Base-by-base conservation (phyloP, 2,797 vertebrate genomes). In the Euphonia xanthogaster region DNA sequence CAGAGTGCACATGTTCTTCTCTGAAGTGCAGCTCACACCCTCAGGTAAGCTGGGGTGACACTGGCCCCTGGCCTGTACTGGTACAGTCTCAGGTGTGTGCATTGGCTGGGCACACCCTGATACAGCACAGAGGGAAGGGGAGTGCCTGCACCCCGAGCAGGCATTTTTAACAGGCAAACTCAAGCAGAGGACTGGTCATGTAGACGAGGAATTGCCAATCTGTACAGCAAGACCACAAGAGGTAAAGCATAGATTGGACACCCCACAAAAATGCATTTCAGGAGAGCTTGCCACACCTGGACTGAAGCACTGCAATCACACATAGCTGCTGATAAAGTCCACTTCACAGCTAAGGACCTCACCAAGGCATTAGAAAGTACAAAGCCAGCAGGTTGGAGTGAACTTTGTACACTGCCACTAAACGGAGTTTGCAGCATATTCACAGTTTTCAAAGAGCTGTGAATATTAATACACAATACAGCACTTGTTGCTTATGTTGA, bases 61-160 rank as follows among this genome's bases (percentile, higher is more conserved):
- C 8, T 4, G 5, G 45, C 28, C 55, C 37, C 42, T 13, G 28
- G 25, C 51, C 40, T 24, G 0, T 2, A 13, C 0, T 27, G 63
- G 23, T 23, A 33, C 23, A 0, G 47, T 17, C 65, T 33, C 39
- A 16, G 33, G 47, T 37, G 76, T 83, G 53, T 5, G 11, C 7
- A 4, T 2, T 42, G 31, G 45, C n/a, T 40, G 45, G 47, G 72
- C 42, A 77, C 45, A 33, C 6, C 33, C 35, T 70, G 31, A 21
- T 19, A 42, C 18, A 58, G 31, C 22, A 30, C 54, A 33, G 21
- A 47, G 20, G 40, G 47, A 28, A 53, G 47, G 24, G 33, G 5
- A 68, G 17, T 25, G 17, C 47, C 12, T 11, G 28, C 40, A 68
- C 21, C 30, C 37, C 2, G 2, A 79, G 37, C 37, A 45, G 25